phyloP scores from a whole-genome alignment of 2,113 vertebrate species.

The Albula goreensis region DNA sequence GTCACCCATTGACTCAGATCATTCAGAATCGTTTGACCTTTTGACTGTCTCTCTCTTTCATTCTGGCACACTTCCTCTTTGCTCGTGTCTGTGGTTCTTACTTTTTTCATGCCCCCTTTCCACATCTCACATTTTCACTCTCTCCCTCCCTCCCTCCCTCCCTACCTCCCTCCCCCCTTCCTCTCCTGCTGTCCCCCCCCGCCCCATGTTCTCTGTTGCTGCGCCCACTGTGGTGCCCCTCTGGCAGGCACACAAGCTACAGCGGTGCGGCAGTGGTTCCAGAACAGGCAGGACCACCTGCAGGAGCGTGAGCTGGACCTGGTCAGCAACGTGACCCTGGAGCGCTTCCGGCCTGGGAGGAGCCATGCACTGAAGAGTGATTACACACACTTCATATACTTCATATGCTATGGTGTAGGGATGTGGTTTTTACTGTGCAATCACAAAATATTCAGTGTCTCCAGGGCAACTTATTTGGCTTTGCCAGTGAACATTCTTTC shows the following conservation, averaged over 20 bases:
- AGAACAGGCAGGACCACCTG: slow-evolving; percentile 76
- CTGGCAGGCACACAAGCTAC: slow-evolving; percentile 63
- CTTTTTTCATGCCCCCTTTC: too few species aligned
- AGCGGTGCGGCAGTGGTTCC: slow-evolving; percentile 77
- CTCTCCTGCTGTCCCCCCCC: background rate
- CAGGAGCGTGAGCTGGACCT: slow-evolving; percentile 69
- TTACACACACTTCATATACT: background rate
- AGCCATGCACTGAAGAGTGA: slow-evolving; percentile 71
- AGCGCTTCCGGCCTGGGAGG: slow-evolving; percentile 74
- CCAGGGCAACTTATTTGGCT: too few species aligned
- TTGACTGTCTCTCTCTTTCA: too few species aligned
- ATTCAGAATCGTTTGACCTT: too few species aligned
- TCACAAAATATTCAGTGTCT: too few species aligned
- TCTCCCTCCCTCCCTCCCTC: background rate
- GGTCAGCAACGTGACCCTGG: slow-evolving; percentile 56
- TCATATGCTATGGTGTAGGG: too few species aligned
- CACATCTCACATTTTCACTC: too few species aligned
- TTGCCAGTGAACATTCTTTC: too few species aligned
- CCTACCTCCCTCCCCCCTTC: background rate
- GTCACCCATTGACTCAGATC: too few species aligned
- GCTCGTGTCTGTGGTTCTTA: too few species aligned
- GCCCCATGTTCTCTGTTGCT: background rate
- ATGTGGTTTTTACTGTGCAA: background rate
- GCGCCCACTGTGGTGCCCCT: background rate
- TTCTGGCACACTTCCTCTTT: background rate